Conservation (phyloP, 2,888 invertebrate species). For the Megastigmus dorsalis region DNA sequence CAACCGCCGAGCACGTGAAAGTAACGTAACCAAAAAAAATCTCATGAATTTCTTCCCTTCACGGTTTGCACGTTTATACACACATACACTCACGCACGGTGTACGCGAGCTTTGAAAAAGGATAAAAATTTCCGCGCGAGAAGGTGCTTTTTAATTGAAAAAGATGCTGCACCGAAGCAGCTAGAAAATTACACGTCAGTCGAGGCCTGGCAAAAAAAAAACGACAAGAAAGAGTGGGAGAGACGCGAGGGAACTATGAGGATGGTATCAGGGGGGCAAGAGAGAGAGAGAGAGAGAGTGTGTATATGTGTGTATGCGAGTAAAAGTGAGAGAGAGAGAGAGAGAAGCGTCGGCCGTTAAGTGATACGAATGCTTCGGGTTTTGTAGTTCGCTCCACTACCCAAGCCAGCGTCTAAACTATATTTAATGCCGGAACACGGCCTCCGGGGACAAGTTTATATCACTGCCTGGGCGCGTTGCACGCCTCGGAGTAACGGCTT, state of each 20-base stretch:
- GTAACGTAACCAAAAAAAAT: background rate
- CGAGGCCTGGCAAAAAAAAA: background rate
- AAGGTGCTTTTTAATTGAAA: conserved; percentile 40
- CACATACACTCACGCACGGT: background rate
- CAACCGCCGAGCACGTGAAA: background rate
- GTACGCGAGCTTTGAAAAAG: background rate
- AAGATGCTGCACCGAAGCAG: conserved; percentile 15
- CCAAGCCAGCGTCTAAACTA: conserved; percentile 60
- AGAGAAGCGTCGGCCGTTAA: conserved; percentile 57
- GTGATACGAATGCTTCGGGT: conserved; percentile 69
- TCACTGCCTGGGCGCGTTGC: conserved; percentile 56
- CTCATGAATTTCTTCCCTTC: background rate
- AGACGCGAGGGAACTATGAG: background rate
- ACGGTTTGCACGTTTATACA: background rate
- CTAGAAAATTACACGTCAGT: conserved; percentile 39
- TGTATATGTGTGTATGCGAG: too few relatives aligned
- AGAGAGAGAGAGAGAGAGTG: conserved; percentile 8
- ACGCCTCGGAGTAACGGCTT: conserved; percentile 24
- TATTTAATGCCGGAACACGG: conserved; percentile 65
- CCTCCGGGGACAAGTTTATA: conserved; percentile 60
- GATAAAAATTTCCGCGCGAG: background rate
- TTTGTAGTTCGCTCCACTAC: conserved; percentile 53
- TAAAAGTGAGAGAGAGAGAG: conserved; percentile 26
- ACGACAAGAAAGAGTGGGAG: conserved; percentile 19
- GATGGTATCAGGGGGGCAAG: conserved; percentile 16